Evolutionary conservation across 2,888 invertebrate species (phyloP).

Genomic region (Melipona beecheii): DNA sequence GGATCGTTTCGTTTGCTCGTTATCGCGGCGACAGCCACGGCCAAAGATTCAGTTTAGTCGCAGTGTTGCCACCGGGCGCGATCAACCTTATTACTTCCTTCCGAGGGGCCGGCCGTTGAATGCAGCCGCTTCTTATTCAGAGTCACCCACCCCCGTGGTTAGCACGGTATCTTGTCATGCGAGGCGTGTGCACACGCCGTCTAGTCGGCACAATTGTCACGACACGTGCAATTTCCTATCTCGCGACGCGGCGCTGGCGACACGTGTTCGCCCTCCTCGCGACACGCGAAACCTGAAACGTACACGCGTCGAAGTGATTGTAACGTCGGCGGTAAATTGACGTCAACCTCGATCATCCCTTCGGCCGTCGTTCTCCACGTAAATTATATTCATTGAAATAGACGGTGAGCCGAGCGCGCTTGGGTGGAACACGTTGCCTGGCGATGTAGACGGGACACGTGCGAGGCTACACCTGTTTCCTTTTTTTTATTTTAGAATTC

Average conservation of each 20-base stretch:
- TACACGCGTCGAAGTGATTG: slow-evolving; percentile 20
- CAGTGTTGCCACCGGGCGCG: background rate
- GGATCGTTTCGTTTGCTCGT: background rate
- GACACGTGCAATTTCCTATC: slow-evolving; percentile 45
- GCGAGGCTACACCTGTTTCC: background rate
- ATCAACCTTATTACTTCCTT: slow-evolving; percentile 19
- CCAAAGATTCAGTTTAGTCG: background rate
- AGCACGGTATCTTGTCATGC: slow-evolving; percentile 32
- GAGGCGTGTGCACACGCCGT: slow-evolving; percentile 11
- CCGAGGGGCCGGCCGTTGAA: slow-evolving; percentile 7
- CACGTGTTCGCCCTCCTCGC: slow-evolving; percentile 43
- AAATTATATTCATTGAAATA: slow-evolving; percentile 39
- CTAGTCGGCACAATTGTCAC: slow-evolving; percentile 16
- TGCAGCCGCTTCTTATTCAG: slow-evolving; percentile 14
- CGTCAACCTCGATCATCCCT: background rate
- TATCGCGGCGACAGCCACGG: too few species aligned
- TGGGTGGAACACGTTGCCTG: background rate
- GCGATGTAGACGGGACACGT: background rate
- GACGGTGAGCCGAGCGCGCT: background rate
- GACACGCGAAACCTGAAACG: slow-evolving; percentile 1
- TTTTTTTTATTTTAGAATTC: background rate
- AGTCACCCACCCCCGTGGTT: slow-evolving; percentile 1
- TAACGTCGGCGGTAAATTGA: slow-evolving; percentile 24
- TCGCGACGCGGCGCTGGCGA: background rate
- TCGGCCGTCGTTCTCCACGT: slow-evolving; percentile 13